Evolutionary conservation across 2,888 invertebrate genomes (phyloP).

Genomic region (Limnephilus marmoratus): DNA sequence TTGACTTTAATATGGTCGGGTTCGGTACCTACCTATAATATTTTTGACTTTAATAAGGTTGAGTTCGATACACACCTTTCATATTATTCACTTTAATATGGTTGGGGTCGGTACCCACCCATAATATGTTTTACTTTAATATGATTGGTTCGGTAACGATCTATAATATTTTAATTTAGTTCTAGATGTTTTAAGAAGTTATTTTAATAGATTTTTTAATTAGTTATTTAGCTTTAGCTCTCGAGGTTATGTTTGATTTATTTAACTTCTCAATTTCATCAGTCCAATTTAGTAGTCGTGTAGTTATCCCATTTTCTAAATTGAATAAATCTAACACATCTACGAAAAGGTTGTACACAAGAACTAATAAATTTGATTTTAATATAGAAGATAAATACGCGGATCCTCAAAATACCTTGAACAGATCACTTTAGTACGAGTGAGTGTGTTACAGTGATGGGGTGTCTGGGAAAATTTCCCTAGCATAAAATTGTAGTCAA

Average conservation of each 20-base stretch:
- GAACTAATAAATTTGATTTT: background rate
- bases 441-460: no score
- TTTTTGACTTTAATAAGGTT: background rate
- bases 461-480: no score
- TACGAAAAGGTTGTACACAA: background rate
- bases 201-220: background rate
- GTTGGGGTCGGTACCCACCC: no score
- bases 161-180: no score
- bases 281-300: background rate
- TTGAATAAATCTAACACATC: background rate
- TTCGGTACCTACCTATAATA: background rate
- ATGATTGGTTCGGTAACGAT: background rate
- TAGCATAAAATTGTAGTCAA: no score
- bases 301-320: background rate
- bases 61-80: no score
- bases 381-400: no score
- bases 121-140: background rate
- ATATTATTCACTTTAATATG: background rate
- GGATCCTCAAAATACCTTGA: no score
- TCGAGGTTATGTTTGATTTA: background rate
- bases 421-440: no score
- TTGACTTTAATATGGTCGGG: background rate
- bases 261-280: background rate
- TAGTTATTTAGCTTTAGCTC: background rate
- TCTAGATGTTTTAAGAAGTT: background rate